These are phyloP conservation scores for Meloidogyne hapla DNA, from an alignment of 1,140 invertebrate genomes.

Conservation along the genomic window DNA sequence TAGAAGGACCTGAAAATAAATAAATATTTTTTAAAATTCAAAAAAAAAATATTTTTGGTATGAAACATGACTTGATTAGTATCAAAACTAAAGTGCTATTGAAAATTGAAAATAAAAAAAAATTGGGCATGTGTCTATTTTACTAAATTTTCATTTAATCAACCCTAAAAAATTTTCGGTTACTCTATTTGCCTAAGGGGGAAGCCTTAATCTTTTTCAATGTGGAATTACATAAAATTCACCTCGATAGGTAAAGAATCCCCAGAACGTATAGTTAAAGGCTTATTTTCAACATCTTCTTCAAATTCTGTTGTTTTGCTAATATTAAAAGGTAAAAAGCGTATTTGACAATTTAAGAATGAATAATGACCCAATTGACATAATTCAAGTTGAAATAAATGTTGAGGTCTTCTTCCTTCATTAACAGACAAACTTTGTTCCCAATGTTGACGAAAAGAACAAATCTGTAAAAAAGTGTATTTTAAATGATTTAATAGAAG, in stretches of 20 bases:
- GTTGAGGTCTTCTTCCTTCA: not conserved
- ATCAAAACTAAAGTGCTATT: no score
- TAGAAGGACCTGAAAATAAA: conserved; percentile 3
- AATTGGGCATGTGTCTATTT: no score
- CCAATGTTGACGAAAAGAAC: not conserved
- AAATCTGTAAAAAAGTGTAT: no score
- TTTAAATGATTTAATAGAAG: no score
- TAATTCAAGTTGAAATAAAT: not conserved
- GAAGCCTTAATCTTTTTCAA: no score
- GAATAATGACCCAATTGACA: not conserved
- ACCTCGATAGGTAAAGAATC: conserved; percentile 14
- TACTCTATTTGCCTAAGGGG: no score
- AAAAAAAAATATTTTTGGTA: no score
- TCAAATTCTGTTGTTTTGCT: not conserved
- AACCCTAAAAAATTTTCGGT: no score
- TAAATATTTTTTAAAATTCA: not conserved
- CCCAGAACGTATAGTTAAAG: not conserved
- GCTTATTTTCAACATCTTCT: not conserved
- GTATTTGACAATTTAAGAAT: not conserved
- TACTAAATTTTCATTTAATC: no score
- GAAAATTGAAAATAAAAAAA: no score
- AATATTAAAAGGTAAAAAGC: not conserved
- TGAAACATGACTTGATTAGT: no score
- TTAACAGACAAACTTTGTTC: not conserved
- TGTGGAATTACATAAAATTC: no score